Percentiles rank a stretch among this genome's conserved stretches.
These are phyloP conservation scores for Drosophila lacteicornis DNA, from an alignment of 1,140 invertebrate genomes.

Conservation along the genomic window DNA sequence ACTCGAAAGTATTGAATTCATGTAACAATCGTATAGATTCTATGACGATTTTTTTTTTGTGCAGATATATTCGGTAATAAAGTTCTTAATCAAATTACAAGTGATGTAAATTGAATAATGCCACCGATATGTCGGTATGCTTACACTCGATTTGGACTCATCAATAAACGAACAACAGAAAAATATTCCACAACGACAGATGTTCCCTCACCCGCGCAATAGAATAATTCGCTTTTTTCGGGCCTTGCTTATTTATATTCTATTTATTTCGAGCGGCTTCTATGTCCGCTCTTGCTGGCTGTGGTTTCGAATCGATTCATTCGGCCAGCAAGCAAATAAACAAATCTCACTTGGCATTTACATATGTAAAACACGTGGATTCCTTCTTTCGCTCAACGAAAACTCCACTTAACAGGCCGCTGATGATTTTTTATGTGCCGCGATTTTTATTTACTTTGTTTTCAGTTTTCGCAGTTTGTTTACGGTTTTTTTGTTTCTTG, in stretches of 20 bases:
- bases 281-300: constrained; percentile 2
- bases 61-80: background rate
- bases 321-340: constrained; percentile 23
- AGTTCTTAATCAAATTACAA: constrained; percentile 1
- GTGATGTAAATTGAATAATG: constrained; percentile 14
- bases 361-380: constrained; percentile 70
- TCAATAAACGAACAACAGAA: constrained; percentile 8
- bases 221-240: constrained; percentile 19
- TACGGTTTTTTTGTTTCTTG: constrained; percentile 17
- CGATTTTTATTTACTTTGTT: constrained; percentile 48
- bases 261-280: constrained; percentile 10
- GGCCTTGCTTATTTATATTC: constrained; percentile 29
- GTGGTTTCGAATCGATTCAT: constrained; percentile 3
- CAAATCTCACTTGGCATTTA: constrained; percentile 51
- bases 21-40: no score
- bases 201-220: constrained; percentile 36
- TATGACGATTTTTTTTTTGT: no score
- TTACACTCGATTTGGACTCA: background rate
- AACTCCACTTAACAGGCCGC: constrained; percentile 48
- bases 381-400: constrained; percentile 8
- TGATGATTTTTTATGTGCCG: constrained; percentile 30
- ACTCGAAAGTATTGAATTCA: no score
- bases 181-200: constrained; percentile 29
- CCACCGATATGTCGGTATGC: background rate
- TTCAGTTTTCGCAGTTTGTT: constrained; percentile 31